Evolutionary conservation across 2,888 invertebrate genomes (phyloP), one percentile per base, ranked within the genome.

Genomic region (Aromia moschata): DNA sequence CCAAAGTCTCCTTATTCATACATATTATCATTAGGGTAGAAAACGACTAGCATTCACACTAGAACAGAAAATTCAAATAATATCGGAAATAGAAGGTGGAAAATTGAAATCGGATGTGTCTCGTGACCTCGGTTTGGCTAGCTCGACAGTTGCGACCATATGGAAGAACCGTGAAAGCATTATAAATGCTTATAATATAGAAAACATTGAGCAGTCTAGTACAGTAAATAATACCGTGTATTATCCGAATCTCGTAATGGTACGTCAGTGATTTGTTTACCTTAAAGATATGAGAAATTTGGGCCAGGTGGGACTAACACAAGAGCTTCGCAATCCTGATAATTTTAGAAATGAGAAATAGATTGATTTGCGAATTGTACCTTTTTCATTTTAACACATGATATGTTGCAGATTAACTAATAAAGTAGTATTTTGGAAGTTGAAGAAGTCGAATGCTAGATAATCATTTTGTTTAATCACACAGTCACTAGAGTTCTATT

Each of bases 11-110:
- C 36, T 4, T 53, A n/a, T 36, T 53, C 31, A 14, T 43, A 14
- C 36, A 36, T 53, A 36, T 43, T 53, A 53, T 44, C 36, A 77
- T 59, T 83, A 84, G 84, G 84, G 84, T 79, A 83, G 84, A 77
- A 84, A 84, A 80, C 82, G 84, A 80, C 83, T 84, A 76, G 84
- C 84, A 75, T 84, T 84, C 83, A 84, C 84, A 75, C 82, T 83
- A 79, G 84, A 84, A 81, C 84, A 84, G 83, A 84, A 84, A 82
- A 83, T 84, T 81, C 83, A 84, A 81, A 84, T 84, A 79, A 84
- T 84, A 80, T 83, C 83, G 74, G 83, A 84, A 78, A 84, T 84
- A 73, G 84, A 84, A 77, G 82, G 82, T 68, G 84, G 84, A 67
- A 84, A 84, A 78, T 83, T 84, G 79, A 84, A 84, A 80, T 84